Conservation (phyloP, 2,113 vertebrate genomes). For the Xiphorhynchus elegans region DNA sequence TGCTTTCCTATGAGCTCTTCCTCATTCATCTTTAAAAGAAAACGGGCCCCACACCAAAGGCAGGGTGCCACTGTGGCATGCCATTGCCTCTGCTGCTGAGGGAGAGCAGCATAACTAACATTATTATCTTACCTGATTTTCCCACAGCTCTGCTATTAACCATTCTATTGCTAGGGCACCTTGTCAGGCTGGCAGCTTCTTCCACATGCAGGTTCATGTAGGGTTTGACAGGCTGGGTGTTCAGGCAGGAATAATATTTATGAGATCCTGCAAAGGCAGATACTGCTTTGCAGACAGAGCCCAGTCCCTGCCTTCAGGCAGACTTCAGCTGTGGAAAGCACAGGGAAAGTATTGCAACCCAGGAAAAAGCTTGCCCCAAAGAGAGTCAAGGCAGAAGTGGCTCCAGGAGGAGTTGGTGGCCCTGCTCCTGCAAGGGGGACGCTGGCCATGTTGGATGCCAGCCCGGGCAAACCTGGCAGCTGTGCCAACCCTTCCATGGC, state of each 20-base stretch:
- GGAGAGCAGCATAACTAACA: not conserved
- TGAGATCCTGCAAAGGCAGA: not conserved
- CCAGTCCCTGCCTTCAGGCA: not conserved
- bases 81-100: not conserved
- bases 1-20: not conserved
- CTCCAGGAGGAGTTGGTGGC: not conserved
- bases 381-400: not conserved
- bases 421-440: not conserved
- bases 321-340: not conserved
- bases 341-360: not conserved
- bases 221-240: not conserved
- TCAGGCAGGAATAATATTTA: not conserved
- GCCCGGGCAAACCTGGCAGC: not conserved
- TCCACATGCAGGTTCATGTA: not conserved
- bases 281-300: not conserved
- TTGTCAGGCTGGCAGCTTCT: not conserved
- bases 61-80: not conserved
- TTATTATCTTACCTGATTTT: not conserved
- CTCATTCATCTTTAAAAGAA: not conserved
- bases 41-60: not conserved
- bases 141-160: not conserved
- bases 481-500: not conserved
- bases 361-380: not conserved
- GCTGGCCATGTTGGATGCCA: accelerated
- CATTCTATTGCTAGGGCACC: not conserved